Evolutionary conservation across 2,797 vertebrate species (phyloP).

Genomic region (Intellagama lesueurii): DNA sequence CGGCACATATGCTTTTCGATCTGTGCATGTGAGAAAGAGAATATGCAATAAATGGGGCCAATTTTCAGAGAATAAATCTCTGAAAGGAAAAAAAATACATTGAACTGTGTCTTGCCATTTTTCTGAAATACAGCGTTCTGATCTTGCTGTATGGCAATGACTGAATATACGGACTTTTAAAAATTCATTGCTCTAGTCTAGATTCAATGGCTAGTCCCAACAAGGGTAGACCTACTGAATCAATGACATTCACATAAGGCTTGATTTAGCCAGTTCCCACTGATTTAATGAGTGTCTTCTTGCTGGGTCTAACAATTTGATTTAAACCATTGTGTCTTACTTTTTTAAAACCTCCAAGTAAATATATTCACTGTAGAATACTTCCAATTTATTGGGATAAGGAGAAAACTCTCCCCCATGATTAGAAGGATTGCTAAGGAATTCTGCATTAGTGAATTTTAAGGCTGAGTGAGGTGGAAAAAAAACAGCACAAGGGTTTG

Average conservation of each 20-base stretch:
- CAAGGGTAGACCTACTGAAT: too few relatives aligned
- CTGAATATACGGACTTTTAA: constrained; percentile 20
- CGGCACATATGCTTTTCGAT: constrained; percentile 19
- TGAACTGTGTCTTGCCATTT: constrained; percentile 44
- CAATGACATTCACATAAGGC: too few relatives aligned
- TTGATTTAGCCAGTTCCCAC: too few relatives aligned
- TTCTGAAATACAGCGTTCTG: constrained; percentile 51
- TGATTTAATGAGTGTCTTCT: too few relatives aligned
- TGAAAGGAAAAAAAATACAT: constrained; percentile 38
- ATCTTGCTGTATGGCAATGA: constrained; percentile 39
- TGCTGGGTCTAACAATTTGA: too few relatives aligned
- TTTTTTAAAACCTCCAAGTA: constrained; percentile 9
- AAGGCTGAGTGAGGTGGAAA: not conserved
- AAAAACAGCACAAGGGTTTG: constrained; percentile 39
- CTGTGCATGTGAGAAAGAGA: constrained; percentile 16
- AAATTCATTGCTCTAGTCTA: constrained; percentile 7
- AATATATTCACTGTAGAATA: constrained; percentile 34
- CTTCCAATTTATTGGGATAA: constrained; percentile 9
- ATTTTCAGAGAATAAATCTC: constrained; percentile 55
- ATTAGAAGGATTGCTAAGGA: constrained; percentile 35
- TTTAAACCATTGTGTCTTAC: not conserved
- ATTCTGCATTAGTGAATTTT: constrained; percentile 33
- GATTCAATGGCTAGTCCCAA: too few relatives aligned
- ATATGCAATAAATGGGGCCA: constrained; percentile 40
- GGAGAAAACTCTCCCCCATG: constrained; percentile 34